Conservation (phyloP, 1,140 invertebrate genomes). For the Drosophila chauvacae region DNA sequence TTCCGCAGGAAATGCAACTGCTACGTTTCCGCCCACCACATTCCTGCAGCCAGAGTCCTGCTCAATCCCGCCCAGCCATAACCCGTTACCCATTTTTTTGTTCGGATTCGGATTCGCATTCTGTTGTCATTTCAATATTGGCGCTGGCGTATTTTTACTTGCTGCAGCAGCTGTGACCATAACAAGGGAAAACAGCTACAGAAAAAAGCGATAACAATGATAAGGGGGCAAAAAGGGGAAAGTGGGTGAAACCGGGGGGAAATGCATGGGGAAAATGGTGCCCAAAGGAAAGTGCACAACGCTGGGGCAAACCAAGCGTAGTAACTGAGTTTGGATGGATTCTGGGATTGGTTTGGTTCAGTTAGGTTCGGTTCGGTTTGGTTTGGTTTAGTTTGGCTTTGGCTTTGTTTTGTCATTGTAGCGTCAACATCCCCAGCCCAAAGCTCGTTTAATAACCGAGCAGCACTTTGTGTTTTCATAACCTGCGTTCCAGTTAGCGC, state of each 20-base stretch:
- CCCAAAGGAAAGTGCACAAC: conserved; percentile 47
- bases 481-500: conserved; percentile 67
- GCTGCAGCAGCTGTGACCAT: conserved; percentile 72
- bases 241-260: conserved; percentile 13
- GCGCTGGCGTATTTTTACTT: conserved; percentile 78
- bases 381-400: conserved; percentile 40
- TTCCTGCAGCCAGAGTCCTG: background rate
- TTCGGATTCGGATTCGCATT: conserved; percentile 55
- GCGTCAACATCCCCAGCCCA: conserved; percentile 32
- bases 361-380: conserved; percentile 33
- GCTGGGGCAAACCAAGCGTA: conserved; percentile 54
- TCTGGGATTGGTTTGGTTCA: conserved; percentile 34
- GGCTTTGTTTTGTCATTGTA: conserved; percentile 54
- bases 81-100: conserved; percentile 43
- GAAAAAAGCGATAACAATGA: conserved; percentile 52
- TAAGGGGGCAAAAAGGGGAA: conserved; percentile 41
- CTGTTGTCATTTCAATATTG: conserved; percentile 82
- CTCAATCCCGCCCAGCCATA: conserved; percentile 20
- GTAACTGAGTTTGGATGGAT: conserved; percentile 67
- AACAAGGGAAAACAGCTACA: conserved; percentile 56
- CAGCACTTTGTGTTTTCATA: conserved; percentile 76
- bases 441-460: conserved; percentile 68
- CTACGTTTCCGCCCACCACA: conserved; percentile 52
- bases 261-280: conserved; percentile 10
- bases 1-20: conserved; percentile 81